phyloP scores from a whole-genome alignment of 2,797 vertebrate genomes.

The Clarias platycephalus region DNA sequence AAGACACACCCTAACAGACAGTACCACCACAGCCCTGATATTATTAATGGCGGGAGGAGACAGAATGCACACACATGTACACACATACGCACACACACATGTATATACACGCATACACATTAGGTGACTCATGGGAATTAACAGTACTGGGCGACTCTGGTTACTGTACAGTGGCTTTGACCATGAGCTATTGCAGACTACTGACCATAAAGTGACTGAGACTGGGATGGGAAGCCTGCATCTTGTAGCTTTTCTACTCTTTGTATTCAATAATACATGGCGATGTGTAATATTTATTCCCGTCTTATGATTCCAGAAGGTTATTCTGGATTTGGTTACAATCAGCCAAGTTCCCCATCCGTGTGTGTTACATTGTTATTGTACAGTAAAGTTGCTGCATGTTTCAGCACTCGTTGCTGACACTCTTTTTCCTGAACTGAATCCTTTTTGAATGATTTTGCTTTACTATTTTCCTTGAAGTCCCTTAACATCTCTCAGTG shows the following conservation, averaged over 20 bases:
- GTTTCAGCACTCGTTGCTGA: background rate
- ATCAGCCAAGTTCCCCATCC: background rate
- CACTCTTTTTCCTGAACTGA: background rate
- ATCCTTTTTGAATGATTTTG: background rate
- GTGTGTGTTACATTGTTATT: background rate
- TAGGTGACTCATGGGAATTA: conserved; percentile 49
- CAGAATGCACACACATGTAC: conserved; percentile 45
- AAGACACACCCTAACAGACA: conserved; percentile 64
- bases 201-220: conserved; percentile 38
- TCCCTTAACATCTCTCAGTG: background rate
- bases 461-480: background rate
- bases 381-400: background rate
- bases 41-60: conserved; percentile 66
- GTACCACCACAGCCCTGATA: conserved; percentile 61
- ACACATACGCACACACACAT: conserved; percentile 24
- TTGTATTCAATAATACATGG: background rate
- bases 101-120: background rate
- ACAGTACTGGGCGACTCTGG: conserved; percentile 33
- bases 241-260: background rate
- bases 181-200: conserved; percentile 39
- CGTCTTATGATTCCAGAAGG: background rate
- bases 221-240: background rate
- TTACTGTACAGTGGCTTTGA: conserved; percentile 36
- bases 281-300: background rate
- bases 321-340: background rate